A percentile compares a stretch with the other conserved stretches of the same genome.
phyloP scores from a whole-genome alignment of 2,797 vertebrate species.

The Premnoplex brunnescens region DNA sequence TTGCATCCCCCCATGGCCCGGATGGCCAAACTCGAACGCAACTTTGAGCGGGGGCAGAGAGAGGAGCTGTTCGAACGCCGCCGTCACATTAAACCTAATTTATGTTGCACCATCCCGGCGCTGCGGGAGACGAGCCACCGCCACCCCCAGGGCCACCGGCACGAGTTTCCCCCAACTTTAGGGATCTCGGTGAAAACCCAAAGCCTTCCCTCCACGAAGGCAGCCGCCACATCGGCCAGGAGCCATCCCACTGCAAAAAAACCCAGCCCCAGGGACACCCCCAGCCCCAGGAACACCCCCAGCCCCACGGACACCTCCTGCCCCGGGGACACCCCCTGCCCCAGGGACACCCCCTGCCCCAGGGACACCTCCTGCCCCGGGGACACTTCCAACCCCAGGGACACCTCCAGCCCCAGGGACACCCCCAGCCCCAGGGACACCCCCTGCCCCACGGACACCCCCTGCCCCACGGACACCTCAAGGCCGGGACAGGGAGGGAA shows the following conservation, averaged over 20 bases:
- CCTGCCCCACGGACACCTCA: too few species aligned
- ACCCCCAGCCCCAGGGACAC: too few species aligned
- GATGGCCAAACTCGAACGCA: not conserved
- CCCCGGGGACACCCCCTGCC: rapidly evolving
- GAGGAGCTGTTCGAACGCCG: not conserved
- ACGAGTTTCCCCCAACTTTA: not conserved
- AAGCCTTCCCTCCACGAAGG: rapidly evolving
- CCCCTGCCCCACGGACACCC: not conserved
- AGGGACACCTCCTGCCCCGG: not conserved
- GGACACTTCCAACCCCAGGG: not conserved
- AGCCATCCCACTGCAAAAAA: not conserved
- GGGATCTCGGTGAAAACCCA: not conserved
- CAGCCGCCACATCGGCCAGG: not conserved
- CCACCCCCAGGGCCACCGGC: not conserved
- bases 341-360: too few species aligned
- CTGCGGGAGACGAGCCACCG: not conserved
- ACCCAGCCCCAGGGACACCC: rapidly evolving
- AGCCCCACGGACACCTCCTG: not conserved
- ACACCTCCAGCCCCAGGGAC: too few species aligned
- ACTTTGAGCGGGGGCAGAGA: not conserved
- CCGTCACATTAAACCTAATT: not conserved
- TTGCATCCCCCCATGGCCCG: rapidly evolving
- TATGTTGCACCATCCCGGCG: not conserved
- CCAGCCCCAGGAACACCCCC: not conserved
- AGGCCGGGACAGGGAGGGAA: not conserved